Conservation (phyloP, 1,140 invertebrate species). For the Samia ricini region DNA sequence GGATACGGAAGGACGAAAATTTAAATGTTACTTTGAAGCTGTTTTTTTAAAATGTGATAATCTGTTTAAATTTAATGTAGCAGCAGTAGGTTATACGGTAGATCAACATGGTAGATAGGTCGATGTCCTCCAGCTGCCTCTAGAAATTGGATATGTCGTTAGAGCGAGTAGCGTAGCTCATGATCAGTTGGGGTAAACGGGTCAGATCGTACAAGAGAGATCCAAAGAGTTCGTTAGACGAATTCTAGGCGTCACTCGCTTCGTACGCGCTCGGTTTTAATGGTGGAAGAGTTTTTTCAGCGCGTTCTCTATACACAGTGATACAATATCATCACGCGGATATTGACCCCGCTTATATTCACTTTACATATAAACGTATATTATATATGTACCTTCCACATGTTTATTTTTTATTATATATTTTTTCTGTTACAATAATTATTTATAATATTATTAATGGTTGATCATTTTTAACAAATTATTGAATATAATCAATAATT, state of each 20-base stretch:
- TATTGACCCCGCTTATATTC: constrained; percentile 59
- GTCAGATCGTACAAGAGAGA: constrained; percentile 30
- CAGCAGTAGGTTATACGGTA: constrained; percentile 14
- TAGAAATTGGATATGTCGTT: constrained; percentile 42
- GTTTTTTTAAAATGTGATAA: constrained; percentile 2
- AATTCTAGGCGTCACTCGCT: constrained; percentile 42
- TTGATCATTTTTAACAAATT: too few species aligned
- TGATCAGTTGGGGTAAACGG: constrained; percentile 29
- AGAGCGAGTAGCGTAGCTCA: constrained; percentile 24
- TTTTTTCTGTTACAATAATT: too few species aligned
- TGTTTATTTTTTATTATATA: too few species aligned
- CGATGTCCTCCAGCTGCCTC: constrained; percentile 25
- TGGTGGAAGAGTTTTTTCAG: constrained; percentile 51
- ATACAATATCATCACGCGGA: constrained; percentile 47
- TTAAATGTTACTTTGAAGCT: constrained; percentile 12
- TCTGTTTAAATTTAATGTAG: constrained; percentile 13
- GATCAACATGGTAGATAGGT: constrained; percentile 28
- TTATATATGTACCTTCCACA: too few species aligned
- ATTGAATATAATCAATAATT: too few species aligned
- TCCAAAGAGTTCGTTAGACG: constrained; percentile 42
- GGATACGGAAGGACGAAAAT: background rate
- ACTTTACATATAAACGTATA: too few species aligned
- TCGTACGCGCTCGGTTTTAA: constrained; percentile 50
- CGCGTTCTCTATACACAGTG: constrained; percentile 53
- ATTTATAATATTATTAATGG: too few species aligned